These are phyloP conservation scores for Whitmania pigra DNA, from an alignment of 1,140 invertebrate genomes.

Conservation along the genomic window DNA sequence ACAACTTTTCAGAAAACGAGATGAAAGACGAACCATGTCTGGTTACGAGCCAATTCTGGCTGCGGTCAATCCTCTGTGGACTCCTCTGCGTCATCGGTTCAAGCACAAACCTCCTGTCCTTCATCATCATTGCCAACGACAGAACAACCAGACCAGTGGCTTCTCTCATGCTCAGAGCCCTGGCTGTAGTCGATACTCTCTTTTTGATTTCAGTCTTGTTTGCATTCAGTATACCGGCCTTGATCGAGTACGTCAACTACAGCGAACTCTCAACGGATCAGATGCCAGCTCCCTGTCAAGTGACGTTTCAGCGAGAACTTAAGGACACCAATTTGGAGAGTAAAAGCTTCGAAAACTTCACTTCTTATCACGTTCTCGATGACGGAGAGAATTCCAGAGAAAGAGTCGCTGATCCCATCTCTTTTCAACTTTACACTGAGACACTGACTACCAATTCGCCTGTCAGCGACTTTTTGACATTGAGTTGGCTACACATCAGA, in stretches of 20 bases:
- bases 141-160: constrained; percentile 8
- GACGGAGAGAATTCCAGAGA: not conserved
- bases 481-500: constrained; percentile 13
- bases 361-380: too few species aligned
- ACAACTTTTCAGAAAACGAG: not conserved
- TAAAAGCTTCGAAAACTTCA: not conserved
- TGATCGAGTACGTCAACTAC: not conserved
- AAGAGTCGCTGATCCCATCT: not conserved
- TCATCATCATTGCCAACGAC: constrained; percentile 10
- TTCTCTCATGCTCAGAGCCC: not conserved
- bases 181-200: constrained; percentile 4
- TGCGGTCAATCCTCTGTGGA: not conserved
- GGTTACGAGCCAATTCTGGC: not conserved
- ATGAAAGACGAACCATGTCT: not conserved
- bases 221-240: not conserved
- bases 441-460: not conserved
- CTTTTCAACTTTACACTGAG: not conserved
- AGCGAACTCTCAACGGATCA: not conserved
- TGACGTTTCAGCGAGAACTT: too few species aligned
- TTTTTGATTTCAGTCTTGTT: constrained; percentile 1
- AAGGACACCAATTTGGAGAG: not conserved
- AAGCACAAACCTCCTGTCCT: not conserved
- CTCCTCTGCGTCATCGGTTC: not conserved
- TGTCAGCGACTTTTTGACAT: not conserved
- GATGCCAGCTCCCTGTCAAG: not conserved